Evolutionary conservation across 2,888 invertebrate species (phyloP), one percentile per base, ranked within the genome.

Genomic region (Eristalis arbustorum): DNA sequence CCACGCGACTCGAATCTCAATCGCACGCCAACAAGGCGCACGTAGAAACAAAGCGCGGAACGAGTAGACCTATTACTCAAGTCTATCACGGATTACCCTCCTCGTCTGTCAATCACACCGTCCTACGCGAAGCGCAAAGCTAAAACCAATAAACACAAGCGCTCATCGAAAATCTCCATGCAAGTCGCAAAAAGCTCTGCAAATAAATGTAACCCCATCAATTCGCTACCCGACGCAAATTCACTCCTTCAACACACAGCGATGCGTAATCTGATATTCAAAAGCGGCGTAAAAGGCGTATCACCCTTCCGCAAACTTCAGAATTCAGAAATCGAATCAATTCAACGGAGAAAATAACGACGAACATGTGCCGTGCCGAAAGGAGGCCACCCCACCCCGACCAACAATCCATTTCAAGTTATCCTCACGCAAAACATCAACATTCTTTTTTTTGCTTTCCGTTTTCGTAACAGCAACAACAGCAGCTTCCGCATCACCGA

Each of bases 201-300:
- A 74, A 80, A 80, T 63, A 74, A 62, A 73, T 80, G 61, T 74
- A 66, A 68, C 80, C 40, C 69, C 68, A 81, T 69, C 68, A 81
- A 81, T 75, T 74, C 57, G 5, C 34, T 64, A 73, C 42, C 22
- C 62, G 4, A 2, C 25, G 18, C n/a, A 62, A 66, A 72, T 73
- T 62, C 62, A 56, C 67, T 79, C 61, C 61, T 25, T 23, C 31
- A 49, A 56, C 56, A 31, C 10, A 31, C 31, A 31, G 18, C 18
- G 56, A n/a, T 56, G 25, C 25, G 69, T 75, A 81, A 81, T 82
- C 73, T 49, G 56, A 73, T 77, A 80, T 67, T 67, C 42, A 18
- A 18, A 5, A 8, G 49, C 18, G n/a, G 49, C 49, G 49, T 49
- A 49, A 81, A 85, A 72, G 67, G 74, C 42, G n/a, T 18, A 49